Conservation (phyloP, 2,113 vertebrate species). For the Xiphophorus maculatus region DNA sequence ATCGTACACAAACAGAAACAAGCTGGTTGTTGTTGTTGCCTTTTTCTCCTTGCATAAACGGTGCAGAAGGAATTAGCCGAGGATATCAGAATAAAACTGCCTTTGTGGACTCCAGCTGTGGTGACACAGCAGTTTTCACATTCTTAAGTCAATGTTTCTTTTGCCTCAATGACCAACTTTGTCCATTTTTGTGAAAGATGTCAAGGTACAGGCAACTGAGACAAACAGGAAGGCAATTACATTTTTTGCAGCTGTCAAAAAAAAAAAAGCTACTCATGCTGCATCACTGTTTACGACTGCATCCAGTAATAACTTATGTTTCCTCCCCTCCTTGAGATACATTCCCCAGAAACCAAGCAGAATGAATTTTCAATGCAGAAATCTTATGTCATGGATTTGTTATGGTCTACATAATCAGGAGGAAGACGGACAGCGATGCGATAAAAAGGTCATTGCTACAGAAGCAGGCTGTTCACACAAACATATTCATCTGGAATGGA, state of each 20-base stretch:
- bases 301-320: no score
- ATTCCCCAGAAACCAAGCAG: no score
- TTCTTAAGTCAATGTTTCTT: constrained; percentile 35
- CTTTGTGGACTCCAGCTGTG: constrained; percentile 43
- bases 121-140: constrained; percentile 32
- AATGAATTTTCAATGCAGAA: no score
- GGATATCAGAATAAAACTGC: constrained; percentile 39
- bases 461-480: no score
- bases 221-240: background rate
- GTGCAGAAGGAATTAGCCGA: constrained; percentile 41
- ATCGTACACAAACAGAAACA: constrained; percentile 1
- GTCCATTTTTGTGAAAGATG: constrained; percentile 13
- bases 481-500: background rate
- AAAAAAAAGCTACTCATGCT: background rate
- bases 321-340: no score
- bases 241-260: background rate
- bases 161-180: background rate
- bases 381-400: no score
- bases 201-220: background rate
- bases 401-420: no score
- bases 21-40: background rate
- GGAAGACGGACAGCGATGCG: no score
- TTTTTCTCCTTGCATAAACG: constrained; percentile 10
- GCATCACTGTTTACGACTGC: no score
- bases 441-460: no score